phyloP scores from a whole-genome alignment of 2,797 vertebrate species.

The Sciurus carolinensis region DNA sequence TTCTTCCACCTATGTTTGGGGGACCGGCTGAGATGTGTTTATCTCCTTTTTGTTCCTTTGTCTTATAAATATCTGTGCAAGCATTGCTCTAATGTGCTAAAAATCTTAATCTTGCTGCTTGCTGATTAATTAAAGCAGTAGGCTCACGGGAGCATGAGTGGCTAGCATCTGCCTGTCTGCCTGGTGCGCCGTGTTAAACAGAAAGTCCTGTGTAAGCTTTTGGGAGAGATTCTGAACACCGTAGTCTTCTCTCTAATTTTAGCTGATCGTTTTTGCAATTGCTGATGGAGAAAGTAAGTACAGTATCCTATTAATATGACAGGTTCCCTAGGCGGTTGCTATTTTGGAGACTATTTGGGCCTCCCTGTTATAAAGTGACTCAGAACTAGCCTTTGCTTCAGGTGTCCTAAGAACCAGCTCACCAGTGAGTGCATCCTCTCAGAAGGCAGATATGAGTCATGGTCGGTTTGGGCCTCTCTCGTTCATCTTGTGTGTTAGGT shows the following conservation, averaged over 20 bases:
- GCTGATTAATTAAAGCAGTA: slow-evolving; percentile 35
- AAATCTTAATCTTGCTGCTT: background rate
- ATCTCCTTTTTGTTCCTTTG: background rate
- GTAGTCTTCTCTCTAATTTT: slow-evolving; percentile 84
- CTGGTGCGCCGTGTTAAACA: background rate
- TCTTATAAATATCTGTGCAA: background rate
- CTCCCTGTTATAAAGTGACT: background rate
- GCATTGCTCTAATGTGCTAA: background rate
- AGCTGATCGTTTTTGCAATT: slow-evolving; percentile 85
- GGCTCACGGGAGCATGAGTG: background rate
- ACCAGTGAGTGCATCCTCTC: background rate
- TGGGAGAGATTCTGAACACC: slow-evolving; percentile 80
- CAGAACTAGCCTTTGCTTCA: background rate
- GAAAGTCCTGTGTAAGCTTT: slow-evolving; percentile 70
- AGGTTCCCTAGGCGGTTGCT: slow-evolving; percentile 58
- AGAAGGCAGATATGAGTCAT: background rate
- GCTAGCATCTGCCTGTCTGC: background rate
- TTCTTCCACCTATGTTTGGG: background rate
- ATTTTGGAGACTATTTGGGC: background rate
- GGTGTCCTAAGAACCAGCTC: background rate
- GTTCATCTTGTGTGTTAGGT: background rate
- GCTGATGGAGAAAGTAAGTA: slow-evolving; percentile 84
- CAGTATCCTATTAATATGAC: slow-evolving; percentile 78
- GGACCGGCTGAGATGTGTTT: background rate
- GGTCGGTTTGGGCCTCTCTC: background rate